Conservation (phyloP, 2,888 invertebrate species). For the Caenorhabditis plicata region DNA sequence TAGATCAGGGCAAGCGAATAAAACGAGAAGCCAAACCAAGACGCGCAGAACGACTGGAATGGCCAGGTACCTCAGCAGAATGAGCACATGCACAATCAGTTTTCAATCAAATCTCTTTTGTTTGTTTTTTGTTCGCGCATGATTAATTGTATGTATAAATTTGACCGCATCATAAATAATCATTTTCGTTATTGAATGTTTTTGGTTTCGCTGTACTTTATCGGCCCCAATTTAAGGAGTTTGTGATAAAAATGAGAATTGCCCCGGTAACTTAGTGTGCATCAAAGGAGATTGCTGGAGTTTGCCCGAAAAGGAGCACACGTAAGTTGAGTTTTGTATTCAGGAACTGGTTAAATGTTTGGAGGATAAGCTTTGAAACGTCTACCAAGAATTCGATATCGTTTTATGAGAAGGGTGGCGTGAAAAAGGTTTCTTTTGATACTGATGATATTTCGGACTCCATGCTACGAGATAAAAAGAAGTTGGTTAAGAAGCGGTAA, state of each 20-base stretch:
- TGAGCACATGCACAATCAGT: conserved; percentile 9
- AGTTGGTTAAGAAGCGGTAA: background rate
- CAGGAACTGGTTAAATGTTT: background rate
- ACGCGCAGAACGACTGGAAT: conserved; percentile 53
- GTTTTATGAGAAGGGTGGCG: conserved; percentile 6
- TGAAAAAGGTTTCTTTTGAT: conserved; percentile 10
- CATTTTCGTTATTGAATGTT: no score
- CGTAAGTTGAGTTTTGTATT: background rate
- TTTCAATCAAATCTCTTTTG: background rate
- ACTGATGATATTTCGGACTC: conserved; percentile 12
- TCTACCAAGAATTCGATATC: conserved; percentile 1
- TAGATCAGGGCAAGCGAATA: conserved; percentile 1
- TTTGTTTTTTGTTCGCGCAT: background rate
- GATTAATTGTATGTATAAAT: background rate
- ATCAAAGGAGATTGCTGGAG: conserved; percentile 44
- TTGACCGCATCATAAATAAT: background rate
- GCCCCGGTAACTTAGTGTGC: conserved; percentile 33
- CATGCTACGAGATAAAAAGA: background rate
- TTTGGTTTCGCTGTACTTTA: background rate
- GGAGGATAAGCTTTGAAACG: background rate
- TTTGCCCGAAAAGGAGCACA: conserved; percentile 25
- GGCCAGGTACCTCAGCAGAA: conserved; percentile 52
- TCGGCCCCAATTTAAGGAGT: conserved; percentile 20
- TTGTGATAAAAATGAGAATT: conserved; percentile 36
- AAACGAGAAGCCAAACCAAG: conserved; percentile 39